These are phyloP conservation scores for Leptopilina boulardi DNA, from an alignment of 1,140 invertebrate species.

Conservation along the genomic window DNA sequence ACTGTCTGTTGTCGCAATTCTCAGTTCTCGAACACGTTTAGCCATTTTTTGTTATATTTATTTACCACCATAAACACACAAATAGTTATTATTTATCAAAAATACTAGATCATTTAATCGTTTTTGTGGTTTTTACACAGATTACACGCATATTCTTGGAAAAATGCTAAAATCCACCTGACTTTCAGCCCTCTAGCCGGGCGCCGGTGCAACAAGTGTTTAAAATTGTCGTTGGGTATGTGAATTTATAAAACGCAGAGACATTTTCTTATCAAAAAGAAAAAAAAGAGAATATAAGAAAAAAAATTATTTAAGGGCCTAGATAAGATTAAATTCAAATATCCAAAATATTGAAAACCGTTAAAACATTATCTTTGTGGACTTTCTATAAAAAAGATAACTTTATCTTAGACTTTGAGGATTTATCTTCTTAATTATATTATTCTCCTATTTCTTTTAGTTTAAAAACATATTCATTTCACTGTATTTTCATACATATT, in stretches of 20 bases:
- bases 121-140: background rate
- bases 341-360: background rate
- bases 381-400: background rate
- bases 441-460: background rate
- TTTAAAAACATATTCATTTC: background rate
- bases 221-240: conserved; percentile 19
- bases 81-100: background rate
- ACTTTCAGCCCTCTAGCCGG: background rate
- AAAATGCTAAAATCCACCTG: background rate
- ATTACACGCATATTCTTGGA: background rate
- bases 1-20: background rate
- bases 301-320: background rate
- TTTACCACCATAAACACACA: background rate
- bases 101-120: background rate
- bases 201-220: conserved; percentile 21
- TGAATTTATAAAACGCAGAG: background rate
- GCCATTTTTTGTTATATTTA: background rate
- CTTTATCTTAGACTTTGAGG: background rate
- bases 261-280: background rate
- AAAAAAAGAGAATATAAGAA: background rate
- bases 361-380: background rate
- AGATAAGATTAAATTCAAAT: background rate
- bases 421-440: background rate
- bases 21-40: background rate
- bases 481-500: background rate